A percentile compares a stretch with the other conserved stretches of the same genome.
These are phyloP conservation scores for Pteria penguin DNA, from an alignment of 2,888 invertebrate species.

Conservation along the genomic window DNA sequence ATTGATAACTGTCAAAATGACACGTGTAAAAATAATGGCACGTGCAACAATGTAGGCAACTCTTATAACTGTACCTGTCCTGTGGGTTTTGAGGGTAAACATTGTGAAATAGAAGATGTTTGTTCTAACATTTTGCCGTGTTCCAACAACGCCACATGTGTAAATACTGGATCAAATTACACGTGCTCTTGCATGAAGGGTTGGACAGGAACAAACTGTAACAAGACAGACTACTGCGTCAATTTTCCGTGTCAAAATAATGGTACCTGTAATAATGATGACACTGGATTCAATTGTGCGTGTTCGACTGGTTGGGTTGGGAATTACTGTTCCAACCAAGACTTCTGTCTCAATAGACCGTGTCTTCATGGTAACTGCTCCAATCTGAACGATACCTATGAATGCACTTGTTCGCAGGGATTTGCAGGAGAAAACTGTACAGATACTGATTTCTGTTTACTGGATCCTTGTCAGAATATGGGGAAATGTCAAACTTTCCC, in stretches of 20 bases:
- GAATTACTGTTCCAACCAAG: neutral
- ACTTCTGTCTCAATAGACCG: neutral
- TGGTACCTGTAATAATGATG: neutral
- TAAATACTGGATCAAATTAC: neutral
- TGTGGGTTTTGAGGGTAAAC: neutral
- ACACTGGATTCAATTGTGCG: neutral
- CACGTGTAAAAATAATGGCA: constrained; percentile 21
- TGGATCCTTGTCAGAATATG: neutral
- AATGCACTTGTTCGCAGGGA: neutral
- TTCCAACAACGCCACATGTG: constrained; percentile 9
- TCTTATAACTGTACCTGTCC: constrained; percentile 5
- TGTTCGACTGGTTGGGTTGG: neutral
- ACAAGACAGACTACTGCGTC: neutral
- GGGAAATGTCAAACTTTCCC: constrained; percentile 4
- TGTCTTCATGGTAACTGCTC: constrained; percentile 6
- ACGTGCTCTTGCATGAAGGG: neutral
- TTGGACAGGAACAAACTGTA: constrained; percentile 9
- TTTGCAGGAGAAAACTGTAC: constrained; percentile 9
- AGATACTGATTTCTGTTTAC: constrained; percentile 5
- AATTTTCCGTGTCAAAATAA: neutral
- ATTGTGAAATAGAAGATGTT: constrained; percentile 7
- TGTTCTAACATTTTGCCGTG: constrained; percentile 7
- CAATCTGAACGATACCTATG: neutral
- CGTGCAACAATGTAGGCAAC: constrained; percentile 2
- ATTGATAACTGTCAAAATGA: neutral